Conservation (phyloP, 2,797 vertebrate species). For the Falco columbarius region DNA sequence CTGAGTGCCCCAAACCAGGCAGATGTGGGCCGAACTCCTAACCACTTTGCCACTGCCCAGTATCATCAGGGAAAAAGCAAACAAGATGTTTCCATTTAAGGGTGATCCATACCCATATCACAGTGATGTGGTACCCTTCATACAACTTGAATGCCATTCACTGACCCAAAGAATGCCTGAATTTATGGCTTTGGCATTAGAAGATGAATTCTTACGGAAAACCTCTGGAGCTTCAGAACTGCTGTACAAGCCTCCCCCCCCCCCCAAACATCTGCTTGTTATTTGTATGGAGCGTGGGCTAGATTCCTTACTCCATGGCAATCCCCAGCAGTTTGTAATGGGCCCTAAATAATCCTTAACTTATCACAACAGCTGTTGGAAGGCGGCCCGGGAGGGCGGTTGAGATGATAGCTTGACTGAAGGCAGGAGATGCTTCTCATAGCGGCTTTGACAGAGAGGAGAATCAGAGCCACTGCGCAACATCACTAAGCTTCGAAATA, state of each 20-base stretch:
- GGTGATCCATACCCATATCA: background rate
- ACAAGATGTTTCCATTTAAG: background rate
- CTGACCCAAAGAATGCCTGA: background rate
- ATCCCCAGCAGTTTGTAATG: background rate
- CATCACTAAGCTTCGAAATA: background rate
- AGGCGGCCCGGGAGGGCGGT: background rate
- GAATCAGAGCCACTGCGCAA: background rate
- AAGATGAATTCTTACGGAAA: background rate
- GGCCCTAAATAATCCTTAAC: conserved; percentile 3
- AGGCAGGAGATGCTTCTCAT: conserved; percentile 3
- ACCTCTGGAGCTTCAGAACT: background rate
- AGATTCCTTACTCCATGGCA: background rate
- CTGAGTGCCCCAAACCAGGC: background rate
- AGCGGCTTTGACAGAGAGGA: background rate
- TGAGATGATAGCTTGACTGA: background rate
- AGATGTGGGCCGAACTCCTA: background rate
- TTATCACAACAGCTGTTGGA: conserved; percentile 14
- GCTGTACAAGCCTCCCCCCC: background rate
- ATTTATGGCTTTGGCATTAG: background rate
- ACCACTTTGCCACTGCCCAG: background rate
- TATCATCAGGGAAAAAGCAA: background rate
- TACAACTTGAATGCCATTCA: background rate
- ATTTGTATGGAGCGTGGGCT: background rate
- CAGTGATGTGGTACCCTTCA: background rate
- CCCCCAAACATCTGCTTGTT: background rate